Conservation (phyloP, 2,797 vertebrate genomes). For the Heliangelus exortis region DNA sequence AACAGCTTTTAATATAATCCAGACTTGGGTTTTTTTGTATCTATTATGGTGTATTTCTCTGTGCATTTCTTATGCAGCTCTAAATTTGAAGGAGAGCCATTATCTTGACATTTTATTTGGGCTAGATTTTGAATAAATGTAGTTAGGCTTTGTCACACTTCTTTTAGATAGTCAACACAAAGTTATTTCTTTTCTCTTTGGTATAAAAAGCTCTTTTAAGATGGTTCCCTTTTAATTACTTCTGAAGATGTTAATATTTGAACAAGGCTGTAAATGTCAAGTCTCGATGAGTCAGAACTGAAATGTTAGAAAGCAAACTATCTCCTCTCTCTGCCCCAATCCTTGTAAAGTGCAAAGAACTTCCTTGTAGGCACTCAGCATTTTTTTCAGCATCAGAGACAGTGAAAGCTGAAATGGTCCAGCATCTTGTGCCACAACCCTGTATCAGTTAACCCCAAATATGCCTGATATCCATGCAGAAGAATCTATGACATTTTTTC, state of each 20-base stretch:
- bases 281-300: constrained; percentile 8
- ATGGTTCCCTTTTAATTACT: constrained; percentile 26
- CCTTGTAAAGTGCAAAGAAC: background rate
- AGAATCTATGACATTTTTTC: background rate
- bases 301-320: constrained; percentile 40
- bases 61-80: background rate
- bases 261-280: constrained; percentile 48
- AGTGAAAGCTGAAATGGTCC: background rate
- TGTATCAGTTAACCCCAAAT: background rate
- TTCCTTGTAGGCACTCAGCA: background rate
- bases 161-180: constrained; percentile 41
- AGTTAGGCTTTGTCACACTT: constrained; percentile 31
- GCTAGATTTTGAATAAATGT: constrained; percentile 32
- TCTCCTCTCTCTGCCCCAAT: background rate
- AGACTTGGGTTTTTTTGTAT: constrained; percentile 30
- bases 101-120: constrained; percentile 57
- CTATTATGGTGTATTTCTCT: background rate
- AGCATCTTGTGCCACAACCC: background rate
- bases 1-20: constrained; percentile 12
- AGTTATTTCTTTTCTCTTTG: constrained; percentile 41
- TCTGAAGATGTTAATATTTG: constrained; percentile 8
- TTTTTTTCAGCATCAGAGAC: background rate
- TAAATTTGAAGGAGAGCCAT: constrained; percentile 14
- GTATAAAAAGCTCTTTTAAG: constrained; percentile 23
- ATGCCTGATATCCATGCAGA: background rate